A percentile compares a stretch with the other conserved stretches of the same genome.
Conservation (phyloP, 2,797 vertebrate genomes). For the Champsocephalus esox region DNA sequence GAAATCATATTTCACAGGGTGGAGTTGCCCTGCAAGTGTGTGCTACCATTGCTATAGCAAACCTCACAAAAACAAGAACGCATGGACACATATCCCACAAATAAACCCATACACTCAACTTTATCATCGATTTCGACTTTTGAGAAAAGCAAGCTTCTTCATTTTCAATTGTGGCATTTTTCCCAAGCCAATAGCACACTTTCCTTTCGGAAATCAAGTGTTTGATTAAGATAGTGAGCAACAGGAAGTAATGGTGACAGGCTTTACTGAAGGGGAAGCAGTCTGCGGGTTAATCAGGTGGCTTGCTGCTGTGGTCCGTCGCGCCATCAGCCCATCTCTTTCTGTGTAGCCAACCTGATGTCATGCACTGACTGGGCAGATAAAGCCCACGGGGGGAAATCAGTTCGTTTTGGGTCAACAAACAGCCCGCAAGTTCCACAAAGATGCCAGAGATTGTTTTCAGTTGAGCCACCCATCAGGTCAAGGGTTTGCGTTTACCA, state of each 20-base stretch:
- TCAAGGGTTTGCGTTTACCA: conserved; percentile 74
- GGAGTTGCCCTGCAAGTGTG: conserved; percentile 44
- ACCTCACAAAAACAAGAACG: conserved; percentile 44
- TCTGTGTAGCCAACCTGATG: conserved; percentile 75
- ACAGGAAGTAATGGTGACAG: conserved; percentile 87
- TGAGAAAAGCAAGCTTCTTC: conserved; percentile 42
- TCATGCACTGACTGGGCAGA: conserved; percentile 80
- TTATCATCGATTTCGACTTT: conserved; percentile 54
- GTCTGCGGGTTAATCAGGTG: conserved; percentile 78
- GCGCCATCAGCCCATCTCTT: conserved; percentile 72
- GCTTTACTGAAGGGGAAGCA: conserved; percentile 75
- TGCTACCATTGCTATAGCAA: conserved; percentile 59
- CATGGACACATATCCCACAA: conserved; percentile 31
- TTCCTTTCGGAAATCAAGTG: conserved; percentile 86
- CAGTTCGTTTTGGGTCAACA: conserved; percentile 84
- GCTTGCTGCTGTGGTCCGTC: conserved; percentile 59
- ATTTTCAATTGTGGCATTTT: conserved; percentile 43
- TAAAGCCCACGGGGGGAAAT: conserved; percentile 82
- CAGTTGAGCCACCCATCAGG: conserved; percentile 69
- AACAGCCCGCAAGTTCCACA: conserved; percentile 79
- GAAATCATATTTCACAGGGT: conserved; percentile 74
- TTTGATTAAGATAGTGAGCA: conserved; percentile 86
- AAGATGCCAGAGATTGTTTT: conserved; percentile 83
- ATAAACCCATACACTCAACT: conserved; percentile 24
- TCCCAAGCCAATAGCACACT: conserved; percentile 69